Base-by-base conservation (phyloP, 1,140 invertebrate genomes). In the Ceratina australensis region DNA sequence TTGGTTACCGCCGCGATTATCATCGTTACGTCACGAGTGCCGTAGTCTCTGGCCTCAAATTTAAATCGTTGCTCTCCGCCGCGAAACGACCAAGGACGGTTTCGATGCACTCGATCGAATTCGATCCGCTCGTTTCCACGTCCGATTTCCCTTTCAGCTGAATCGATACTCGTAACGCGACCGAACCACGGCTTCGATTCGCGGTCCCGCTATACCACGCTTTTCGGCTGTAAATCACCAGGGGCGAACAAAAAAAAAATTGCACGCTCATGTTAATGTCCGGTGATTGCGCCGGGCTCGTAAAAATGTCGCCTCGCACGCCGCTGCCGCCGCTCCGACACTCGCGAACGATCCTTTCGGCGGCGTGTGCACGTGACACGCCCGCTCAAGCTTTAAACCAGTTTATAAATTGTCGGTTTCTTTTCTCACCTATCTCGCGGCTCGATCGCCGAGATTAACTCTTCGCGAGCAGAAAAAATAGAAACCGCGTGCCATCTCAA, bases 1-100 rank as follows among this genome's bases (percentile, higher is more conserved):
- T 47, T 50, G 71, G 26, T 75, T 49, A 54, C 71, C n/a, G 15
- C 50, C 61, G n/a, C 72, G 71, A 82, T 87, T 83, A 67, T 72
- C 78, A 77, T 82, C 76, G 74, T 88, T 85, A 80, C 83, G 69
- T 82, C 72, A 83, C 78, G 16, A 20, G 65, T 82, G n/a, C 86
- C 80, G 77, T 75, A 80, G 80, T 72, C 65, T 78, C 72, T 65
- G 65, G 65, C 77, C 77, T 80, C 22, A 84, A 79, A 86, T 76
- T 83, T 78, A 67, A 33, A 76, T 50, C n/a, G 57, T 75, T 52
- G 64, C 61, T 54, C 20, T 24, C 47, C 12, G 20, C 12, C 15
- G 33, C 16, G 8, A 7, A 57, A 54, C n/a, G 56, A 50, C 13
- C 79, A 80, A 81, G 72, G 67, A 59, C n/a, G 42, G 18, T 24